phyloP scores from a whole-genome alignment of 2,888 invertebrate genomes.

The Podabrus alpinus region DNA sequence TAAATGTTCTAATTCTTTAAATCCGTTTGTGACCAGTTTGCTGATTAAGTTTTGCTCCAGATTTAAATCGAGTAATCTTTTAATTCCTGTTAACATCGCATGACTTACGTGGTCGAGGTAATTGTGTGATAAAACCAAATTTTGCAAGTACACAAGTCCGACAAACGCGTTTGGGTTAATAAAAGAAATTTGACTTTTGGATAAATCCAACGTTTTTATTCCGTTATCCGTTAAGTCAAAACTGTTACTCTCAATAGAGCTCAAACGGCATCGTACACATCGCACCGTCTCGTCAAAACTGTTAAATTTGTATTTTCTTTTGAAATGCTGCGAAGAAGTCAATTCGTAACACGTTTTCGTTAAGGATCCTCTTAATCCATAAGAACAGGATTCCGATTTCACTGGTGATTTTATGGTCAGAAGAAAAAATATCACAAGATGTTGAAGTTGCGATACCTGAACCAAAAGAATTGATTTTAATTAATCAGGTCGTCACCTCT shows the following conservation, averaged over 20 bases:
- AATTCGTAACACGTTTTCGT: constrained; percentile 53
- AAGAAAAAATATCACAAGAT: background rate
- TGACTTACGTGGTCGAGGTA: constrained; percentile 45
- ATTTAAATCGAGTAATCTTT: constrained; percentile 46
- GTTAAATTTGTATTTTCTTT: constrained; percentile 51
- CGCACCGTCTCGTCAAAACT: constrained; percentile 51
- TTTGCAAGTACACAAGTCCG: constrained; percentile 50
- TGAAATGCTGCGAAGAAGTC: constrained; percentile 47
- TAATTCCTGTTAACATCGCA: constrained; percentile 50
- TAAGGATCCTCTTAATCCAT: constrained; percentile 52
- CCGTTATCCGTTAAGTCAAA: constrained; percentile 53
- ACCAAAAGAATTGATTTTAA: background rate
- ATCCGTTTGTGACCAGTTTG: constrained; percentile 45
- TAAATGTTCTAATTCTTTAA: constrained; percentile 46
- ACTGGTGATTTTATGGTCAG: background rate
- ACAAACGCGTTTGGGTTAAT: constrained; percentile 49
- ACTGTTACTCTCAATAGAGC: constrained; percentile 44
- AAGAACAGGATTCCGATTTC: constrained; percentile 47
- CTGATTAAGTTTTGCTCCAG: constrained; percentile 46
- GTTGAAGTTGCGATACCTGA: background rate
- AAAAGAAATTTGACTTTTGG: constrained; percentile 42
- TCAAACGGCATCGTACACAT: constrained; percentile 48
- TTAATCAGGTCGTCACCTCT: background rate
- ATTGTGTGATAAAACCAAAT: constrained; percentile 45
- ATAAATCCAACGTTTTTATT: constrained; percentile 46